Percentiles rank a stretch among this genome's conserved stretches.
Evolutionary conservation across 2,113 vertebrate genomes (phyloP).

Genomic region (Chloropsis cyanopogon): DNA sequence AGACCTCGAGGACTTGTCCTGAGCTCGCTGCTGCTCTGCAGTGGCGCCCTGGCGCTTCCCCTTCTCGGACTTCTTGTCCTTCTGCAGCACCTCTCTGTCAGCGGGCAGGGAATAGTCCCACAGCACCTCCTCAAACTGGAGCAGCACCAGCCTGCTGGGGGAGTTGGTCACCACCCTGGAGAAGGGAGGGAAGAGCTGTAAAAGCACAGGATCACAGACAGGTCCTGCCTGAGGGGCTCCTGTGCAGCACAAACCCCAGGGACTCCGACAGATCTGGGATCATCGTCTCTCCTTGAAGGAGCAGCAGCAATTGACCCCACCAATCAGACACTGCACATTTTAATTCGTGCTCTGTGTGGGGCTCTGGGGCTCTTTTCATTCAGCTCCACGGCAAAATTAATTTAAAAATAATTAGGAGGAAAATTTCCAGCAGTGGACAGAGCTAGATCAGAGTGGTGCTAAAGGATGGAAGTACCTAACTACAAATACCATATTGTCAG

Average conservation of each 20-base stretch:
- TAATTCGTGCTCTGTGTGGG: neutral
- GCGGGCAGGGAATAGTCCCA: constrained; percentile 76
- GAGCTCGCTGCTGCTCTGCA: neutral
- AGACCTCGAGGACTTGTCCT: neutral
- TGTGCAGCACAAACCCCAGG: neutral
- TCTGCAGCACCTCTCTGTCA: neutral
- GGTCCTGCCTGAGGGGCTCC: neutral
- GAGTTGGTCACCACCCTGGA: constrained; percentile 84
- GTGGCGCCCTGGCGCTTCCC: neutral
- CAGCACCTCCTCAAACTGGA: constrained; percentile 77
- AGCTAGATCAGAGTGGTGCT: neutral
- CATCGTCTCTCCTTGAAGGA: neutral
- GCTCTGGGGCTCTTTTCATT: neutral
- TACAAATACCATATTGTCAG: neutral
- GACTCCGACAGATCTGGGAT: neutral
- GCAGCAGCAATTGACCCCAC: neutral
- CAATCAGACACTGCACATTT: rapidly evolving
- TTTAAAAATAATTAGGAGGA: neutral
- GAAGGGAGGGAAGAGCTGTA: neutral
- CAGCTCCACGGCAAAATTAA: neutral
- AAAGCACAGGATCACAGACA: neutral
- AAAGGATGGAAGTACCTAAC: neutral
- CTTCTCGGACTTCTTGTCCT: neutral
- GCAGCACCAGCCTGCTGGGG: constrained; percentile 63
- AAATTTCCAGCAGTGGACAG: neutral